These are phyloP conservation scores for Melieria picta DNA, from an alignment of 2,888 invertebrate genomes.

Conservation along the genomic window DNA sequence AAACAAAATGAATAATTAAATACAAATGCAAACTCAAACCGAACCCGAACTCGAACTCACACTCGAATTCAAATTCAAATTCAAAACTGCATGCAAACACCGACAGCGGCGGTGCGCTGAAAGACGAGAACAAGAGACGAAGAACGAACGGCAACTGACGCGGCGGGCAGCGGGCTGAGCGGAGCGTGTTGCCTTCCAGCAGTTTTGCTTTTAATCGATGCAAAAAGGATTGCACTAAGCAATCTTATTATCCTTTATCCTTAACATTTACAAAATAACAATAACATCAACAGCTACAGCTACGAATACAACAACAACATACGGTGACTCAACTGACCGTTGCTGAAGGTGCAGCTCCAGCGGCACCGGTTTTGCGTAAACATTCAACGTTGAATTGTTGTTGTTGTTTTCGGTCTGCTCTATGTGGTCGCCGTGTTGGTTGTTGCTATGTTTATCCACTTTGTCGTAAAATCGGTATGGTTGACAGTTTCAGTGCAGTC, in stretches of 20 bases:
- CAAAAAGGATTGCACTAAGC: conserved; percentile 36
- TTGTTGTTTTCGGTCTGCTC: too few species aligned
- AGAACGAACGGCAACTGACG: background rate
- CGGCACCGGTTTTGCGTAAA: too few species aligned
- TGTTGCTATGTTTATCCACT: too few species aligned
- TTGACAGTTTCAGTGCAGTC: too few species aligned
- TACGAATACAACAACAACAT: too few species aligned
- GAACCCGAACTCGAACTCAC: conserved; percentile 6
- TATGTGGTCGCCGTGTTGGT: too few species aligned
- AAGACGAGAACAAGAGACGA: conserved; percentile 3
- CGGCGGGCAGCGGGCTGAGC: background rate
- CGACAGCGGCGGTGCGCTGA: background rate
- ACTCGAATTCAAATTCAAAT: conserved; percentile 29
- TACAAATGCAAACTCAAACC: conserved; percentile 24
- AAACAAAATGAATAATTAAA: conserved; percentile 30
- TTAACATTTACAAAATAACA: conserved; percentile 2
- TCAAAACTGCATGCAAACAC: conserved; percentile 19
- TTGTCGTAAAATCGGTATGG: too few species aligned
- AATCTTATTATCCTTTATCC: conserved; percentile 38
- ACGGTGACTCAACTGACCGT: too few species aligned
- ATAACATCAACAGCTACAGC: too few species aligned
- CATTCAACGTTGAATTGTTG: too few species aligned
- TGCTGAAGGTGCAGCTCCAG: too few species aligned
- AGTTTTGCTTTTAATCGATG: conserved; percentile 35
- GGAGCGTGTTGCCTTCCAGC: conserved; percentile 14